These are phyloP conservation scores for Aulostomus chinensis DNA, from an alignment of 2,797 vertebrate genomes.

Conservation along the genomic window DNA sequence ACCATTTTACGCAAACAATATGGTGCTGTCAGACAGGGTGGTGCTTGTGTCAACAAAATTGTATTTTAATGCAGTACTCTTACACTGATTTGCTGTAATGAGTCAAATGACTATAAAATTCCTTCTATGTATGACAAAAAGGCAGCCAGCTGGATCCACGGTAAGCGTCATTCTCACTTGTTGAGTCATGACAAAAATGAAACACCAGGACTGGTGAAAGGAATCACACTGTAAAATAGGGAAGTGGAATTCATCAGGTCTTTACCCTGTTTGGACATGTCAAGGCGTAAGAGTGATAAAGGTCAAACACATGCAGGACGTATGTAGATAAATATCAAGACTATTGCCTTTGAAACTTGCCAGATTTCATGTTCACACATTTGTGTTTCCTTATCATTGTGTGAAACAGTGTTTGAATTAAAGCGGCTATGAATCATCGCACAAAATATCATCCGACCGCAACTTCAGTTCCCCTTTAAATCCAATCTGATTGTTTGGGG, in stretches of 20 bases:
- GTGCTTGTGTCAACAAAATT: conserved; percentile 29
- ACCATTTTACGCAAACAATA: no score
- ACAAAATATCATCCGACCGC: no score
- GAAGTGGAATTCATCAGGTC: conserved; percentile 20
- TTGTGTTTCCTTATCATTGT: no score
- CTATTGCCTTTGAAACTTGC: no score
- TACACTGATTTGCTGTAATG: conserved; percentile 35
- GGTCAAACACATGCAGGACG: not conserved
- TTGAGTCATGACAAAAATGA: conserved; percentile 54
- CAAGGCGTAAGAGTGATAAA: not conserved
- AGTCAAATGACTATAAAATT: conserved; percentile 37
- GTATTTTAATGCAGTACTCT: conserved; percentile 9
- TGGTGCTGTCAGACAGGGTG: conserved; percentile 12
- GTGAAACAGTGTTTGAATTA: no score
- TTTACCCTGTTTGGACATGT: conserved; percentile 18
- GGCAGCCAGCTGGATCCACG: conserved; percentile 20
- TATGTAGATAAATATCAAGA: no score
- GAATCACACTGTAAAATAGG: conserved; percentile 9
- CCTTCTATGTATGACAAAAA: conserved; percentile 12
- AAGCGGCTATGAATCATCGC: no score
- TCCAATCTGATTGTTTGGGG: no score
- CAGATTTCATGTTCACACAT: no score
- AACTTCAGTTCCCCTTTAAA: no score
- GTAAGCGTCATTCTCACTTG: conserved; percentile 7
- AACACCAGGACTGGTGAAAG: conserved; percentile 20